A percentile compares a stretch with the other conserved stretches of the same genome.
Evolutionary conservation across 2,113 vertebrate genomes (phyloP).

Genomic region (Glaucidium brasilianum): DNA sequence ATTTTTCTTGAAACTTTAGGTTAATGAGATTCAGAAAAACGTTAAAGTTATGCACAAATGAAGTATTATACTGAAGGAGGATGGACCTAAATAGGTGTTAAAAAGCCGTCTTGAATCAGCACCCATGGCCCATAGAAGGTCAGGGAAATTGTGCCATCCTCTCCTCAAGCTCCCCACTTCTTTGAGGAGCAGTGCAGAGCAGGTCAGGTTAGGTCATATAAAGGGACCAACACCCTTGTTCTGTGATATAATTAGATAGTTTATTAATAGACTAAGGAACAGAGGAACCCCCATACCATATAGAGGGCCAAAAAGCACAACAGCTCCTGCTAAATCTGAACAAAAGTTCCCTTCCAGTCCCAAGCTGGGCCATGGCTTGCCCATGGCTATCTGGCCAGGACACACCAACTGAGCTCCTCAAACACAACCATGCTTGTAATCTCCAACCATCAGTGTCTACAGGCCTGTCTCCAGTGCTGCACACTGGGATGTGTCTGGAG

Average conservation of each 20-base stretch:
- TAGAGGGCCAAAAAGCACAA: not conserved
- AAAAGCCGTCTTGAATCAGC: not conserved
- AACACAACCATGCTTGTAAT: not conserved
- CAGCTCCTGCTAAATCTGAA: not conserved
- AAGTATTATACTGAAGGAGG: not conserved
- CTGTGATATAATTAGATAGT: not conserved
- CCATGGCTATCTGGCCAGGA: not conserved
- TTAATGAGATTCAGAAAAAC: not conserved
- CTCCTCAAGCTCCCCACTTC: not conserved
- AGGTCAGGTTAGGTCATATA: not conserved
- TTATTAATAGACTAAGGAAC: not conserved
- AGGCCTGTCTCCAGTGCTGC: not conserved
- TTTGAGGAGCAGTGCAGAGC: not conserved
- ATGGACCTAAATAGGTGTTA: not conserved
- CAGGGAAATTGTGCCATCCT: not conserved
- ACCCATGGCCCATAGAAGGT: not conserved
- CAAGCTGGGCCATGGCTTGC: not conserved
- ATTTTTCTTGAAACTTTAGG: not conserved
- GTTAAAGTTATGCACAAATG: not conserved
- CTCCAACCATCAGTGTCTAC: not conserved
- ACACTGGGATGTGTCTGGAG: not conserved
- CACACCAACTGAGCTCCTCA: not conserved
- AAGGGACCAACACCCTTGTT: fast-evolving
- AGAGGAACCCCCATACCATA: not conserved
- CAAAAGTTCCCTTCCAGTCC: not conserved